Conservation (phyloP, 1,140 invertebrate species). For the Gonioctena quinquepunctata region DNA sequence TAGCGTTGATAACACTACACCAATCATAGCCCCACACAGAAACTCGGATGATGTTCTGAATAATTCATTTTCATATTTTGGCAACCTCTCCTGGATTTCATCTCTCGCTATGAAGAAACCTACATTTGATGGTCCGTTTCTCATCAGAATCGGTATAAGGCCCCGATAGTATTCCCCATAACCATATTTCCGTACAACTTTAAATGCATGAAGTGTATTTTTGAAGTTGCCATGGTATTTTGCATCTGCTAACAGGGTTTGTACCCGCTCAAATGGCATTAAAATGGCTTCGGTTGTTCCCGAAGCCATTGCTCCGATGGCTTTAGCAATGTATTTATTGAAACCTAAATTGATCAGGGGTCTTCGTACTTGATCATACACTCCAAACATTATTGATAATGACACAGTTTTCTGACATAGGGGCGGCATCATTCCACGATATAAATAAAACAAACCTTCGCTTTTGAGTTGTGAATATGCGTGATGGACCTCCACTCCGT, state of each 20-base stretch:
- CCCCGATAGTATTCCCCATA: constrained; percentile 80
- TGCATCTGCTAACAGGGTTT: constrained; percentile 89
- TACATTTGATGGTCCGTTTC: constrained; percentile 93
- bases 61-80: constrained; percentile 60
- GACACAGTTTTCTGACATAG: constrained; percentile 91
- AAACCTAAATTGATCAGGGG: constrained; percentile 63
- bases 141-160: constrained; percentile 80
- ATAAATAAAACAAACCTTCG: constrained; percentile 85
- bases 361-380: constrained; percentile 82
- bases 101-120: constrained; percentile 89
- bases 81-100: constrained; percentile 66
- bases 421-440: constrained; percentile 93
- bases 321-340: constrained; percentile 68
- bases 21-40: constrained; percentile 90
- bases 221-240: constrained; percentile 82
- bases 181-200: constrained; percentile 68
- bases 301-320: constrained; percentile 75
- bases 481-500: constrained; percentile 72
- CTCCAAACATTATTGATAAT: constrained; percentile 95
- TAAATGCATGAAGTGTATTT: constrained; percentile 87
- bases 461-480: constrained; percentile 76
- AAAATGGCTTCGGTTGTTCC: constrained; percentile 86
- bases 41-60: constrained; percentile 73
- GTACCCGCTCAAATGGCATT: constrained; percentile 93
- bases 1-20: constrained; percentile 88